A percentile compares a stretch with the other conserved stretches of the same genome.
phyloP scores from a whole-genome alignment of 2,797 vertebrate species.

The Hafferia zeledoni region DNA sequence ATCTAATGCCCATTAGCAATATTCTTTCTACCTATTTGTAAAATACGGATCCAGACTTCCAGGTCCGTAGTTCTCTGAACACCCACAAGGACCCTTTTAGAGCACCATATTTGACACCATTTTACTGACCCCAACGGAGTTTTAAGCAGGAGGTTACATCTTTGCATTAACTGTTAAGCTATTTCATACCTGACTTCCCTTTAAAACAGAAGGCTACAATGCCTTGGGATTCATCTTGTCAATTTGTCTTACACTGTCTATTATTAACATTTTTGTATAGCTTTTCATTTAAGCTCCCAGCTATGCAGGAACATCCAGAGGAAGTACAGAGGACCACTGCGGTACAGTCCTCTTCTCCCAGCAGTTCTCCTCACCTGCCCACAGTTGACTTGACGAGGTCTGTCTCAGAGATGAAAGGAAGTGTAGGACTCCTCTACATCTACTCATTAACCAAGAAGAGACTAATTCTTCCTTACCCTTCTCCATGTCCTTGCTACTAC shows the following conservation, averaged over 20 bases:
- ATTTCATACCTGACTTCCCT: not conserved
- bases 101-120: not conserved
- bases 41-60: not conserved
- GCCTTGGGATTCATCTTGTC: not conserved
- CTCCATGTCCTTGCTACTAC: not conserved
- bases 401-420: not conserved
- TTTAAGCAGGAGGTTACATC: not conserved
- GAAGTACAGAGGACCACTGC: not conserved
- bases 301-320: not conserved
- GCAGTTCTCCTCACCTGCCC: not conserved
- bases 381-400: not conserved
- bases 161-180: not conserved
- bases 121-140: accelerated
- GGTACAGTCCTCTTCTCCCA: not conserved
- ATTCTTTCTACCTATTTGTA: not conserved
- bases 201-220: not conserved
- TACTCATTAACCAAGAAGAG: not conserved
- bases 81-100: not conserved
- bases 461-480: not conserved
- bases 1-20: not conserved
- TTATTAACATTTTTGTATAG: not conserved
- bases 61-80: not conserved
- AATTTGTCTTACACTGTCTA: not conserved
- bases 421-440: not conserved
- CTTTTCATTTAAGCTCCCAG: not conserved